Conservation (phyloP, 1,140 invertebrate species). For the Ceratina australensis region DNA sequence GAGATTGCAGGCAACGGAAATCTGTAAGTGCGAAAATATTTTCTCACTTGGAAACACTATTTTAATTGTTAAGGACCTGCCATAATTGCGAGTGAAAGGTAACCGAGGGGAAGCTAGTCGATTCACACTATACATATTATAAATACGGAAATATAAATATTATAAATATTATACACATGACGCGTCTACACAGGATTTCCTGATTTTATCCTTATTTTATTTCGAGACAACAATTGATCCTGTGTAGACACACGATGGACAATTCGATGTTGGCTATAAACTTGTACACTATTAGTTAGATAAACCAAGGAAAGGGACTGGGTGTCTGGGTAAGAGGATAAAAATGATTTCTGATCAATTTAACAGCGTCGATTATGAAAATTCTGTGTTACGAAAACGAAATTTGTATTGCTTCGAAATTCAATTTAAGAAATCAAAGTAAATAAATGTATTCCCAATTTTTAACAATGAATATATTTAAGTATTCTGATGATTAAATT, state of each 20-base stretch:
- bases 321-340: too few species aligned
- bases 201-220: too few species aligned
- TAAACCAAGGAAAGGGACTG: too few species aligned
- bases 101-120: slow-evolving; percentile 46
- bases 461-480: too few species aligned
- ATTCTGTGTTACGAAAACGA: too few species aligned
- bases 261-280: slow-evolving; percentile 66
- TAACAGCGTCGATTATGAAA: too few species aligned
- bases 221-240: too few species aligned
- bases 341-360: too few species aligned
- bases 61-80: slow-evolving; percentile 57
- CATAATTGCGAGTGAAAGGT: slow-evolving; percentile 16
- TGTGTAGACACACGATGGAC: slow-evolving; percentile 51
- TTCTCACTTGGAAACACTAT: slow-evolving; percentile 65
- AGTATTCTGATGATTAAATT: too few species aligned
- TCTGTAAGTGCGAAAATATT: slow-evolving; percentile 66
- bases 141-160: slow-evolving; percentile 49
- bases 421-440: too few species aligned
- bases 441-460: too few species aligned
- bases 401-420: too few species aligned
- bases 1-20: slow-evolving; percentile 38
- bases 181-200: slow-evolving; percentile 30
- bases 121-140: slow-evolving; percentile 44
- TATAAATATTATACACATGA: slow-evolving; percentile 48
- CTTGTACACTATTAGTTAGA: slow-evolving; percentile 68